Conservation (phyloP, 2,888 invertebrate species). For the Cephus pygmeus region DNA sequence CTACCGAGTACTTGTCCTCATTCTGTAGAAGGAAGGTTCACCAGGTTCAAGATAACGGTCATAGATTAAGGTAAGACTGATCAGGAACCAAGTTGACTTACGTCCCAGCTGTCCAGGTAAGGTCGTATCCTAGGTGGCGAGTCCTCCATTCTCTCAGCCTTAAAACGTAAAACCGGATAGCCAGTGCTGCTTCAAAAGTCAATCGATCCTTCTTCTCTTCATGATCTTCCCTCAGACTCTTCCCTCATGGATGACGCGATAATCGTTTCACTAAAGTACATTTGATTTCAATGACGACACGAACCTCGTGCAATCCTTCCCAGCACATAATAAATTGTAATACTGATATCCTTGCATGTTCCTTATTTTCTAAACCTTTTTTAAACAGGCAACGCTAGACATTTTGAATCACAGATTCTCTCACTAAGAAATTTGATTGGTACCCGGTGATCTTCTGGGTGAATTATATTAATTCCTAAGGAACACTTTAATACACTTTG, state of each 20-base stretch:
- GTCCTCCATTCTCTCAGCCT: constrained; percentile 53
- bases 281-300: not conserved
- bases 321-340: not conserved
- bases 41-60: not conserved
- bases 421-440: too few relatives aligned
- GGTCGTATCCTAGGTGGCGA: constrained; percentile 59
- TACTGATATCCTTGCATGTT: not conserved
- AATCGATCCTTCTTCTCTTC: constrained; percentile 41
- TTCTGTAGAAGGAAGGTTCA: constrained; percentile 45
- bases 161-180: not conserved
- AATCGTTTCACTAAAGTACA: not conserved
- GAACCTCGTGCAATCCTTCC: not conserved
- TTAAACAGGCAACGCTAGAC: not conserved
- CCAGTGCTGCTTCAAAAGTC: constrained; percentile 30
- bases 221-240: constrained; percentile 19
- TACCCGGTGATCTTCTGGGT: not conserved
- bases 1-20: constrained; percentile 66
- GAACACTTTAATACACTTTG: not conserved
- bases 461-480: not conserved
- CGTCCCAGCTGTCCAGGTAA: constrained; percentile 63
- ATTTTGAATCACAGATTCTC: not conserved
- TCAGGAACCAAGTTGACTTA: constrained; percentile 39
- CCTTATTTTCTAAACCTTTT: not conserved
- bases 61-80: not conserved
- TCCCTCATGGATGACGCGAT: not conserved